Percentiles rank a stretch among this genome's conserved stretches.
Conservation (phyloP, 1,140 invertebrate species). For the Euwallacea similis region DNA sequence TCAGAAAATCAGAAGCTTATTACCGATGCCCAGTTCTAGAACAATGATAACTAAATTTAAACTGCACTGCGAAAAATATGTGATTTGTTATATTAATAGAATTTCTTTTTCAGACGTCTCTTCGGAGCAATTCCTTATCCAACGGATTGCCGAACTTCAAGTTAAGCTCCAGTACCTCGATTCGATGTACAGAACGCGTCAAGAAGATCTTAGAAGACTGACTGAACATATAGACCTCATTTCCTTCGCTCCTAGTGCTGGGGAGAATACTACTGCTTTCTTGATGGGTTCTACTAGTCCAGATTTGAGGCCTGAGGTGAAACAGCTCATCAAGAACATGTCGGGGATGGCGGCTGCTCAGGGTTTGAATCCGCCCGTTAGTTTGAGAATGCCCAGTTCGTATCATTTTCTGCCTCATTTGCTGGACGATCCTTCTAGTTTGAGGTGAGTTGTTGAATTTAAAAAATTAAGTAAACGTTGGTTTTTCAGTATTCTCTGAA, state of each 20-base stretch:
- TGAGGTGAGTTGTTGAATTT: constrained; percentile 54
- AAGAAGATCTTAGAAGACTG: constrained; percentile 70
- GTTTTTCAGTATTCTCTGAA: background rate
- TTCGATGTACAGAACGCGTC: constrained; percentile 67
- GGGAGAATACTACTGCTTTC: constrained; percentile 50
- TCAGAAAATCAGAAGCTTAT: no score
- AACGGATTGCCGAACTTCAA: constrained; percentile 70
- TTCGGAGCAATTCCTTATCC: constrained; percentile 68
- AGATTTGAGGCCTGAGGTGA: constrained; percentile 56
- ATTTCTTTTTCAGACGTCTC: constrained; percentile 55
- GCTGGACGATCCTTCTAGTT: constrained; percentile 73
- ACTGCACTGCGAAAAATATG: no score
- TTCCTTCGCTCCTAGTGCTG: constrained; percentile 49
- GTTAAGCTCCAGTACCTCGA: constrained; percentile 72
- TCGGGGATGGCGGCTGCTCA: constrained; percentile 53
- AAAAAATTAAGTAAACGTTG: background rate
- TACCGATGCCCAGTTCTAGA: no score
- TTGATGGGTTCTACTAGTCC: constrained; percentile 44
- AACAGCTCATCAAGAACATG: constrained; percentile 57
- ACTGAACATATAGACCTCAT: constrained; percentile 62
- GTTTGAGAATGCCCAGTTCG: constrained; percentile 71
- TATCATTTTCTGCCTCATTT: constrained; percentile 89
- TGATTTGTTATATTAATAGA: no score
- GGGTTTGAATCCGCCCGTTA: constrained; percentile 51
- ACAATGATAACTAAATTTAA: no score